These are phyloP conservation scores for Scaptomyza parva DNA, from an alignment of 2,888 invertebrate genomes.

Conservation along the genomic window DNA sequence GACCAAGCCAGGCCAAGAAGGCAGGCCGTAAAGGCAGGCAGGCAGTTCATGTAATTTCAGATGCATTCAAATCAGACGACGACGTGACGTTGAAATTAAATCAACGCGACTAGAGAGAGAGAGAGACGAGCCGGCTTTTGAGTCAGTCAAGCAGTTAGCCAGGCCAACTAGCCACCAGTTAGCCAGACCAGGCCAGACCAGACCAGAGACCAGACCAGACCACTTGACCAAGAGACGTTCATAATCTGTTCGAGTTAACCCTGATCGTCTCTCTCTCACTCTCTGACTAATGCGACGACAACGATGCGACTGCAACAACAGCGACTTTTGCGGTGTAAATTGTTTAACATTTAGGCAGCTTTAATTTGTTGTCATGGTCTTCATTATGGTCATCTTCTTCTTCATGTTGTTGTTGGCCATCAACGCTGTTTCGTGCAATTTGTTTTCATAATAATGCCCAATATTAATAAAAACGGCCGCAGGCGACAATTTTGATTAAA, in stretches of 20 bases:
- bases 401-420: conserved; percentile 53
- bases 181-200: conserved; percentile 63
- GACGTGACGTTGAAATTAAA: conserved; percentile 82
- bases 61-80: conserved; percentile 69
- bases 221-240: conserved; percentile 43
- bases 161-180: conserved; percentile 31
- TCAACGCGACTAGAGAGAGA: conserved; percentile 78
- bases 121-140: conserved; percentile 59
- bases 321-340: conserved; percentile 67
- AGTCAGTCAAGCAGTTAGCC: conserved; percentile 18
- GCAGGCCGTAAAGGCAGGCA: neutral
- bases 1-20: neutral
- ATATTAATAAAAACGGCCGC: conserved; percentile 65
- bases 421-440: conserved; percentile 66
- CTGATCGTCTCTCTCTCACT: conserved; percentile 31
- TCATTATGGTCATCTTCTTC: conserved; percentile 10
- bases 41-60: conserved; percentile 72
- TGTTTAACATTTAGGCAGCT: conserved; percentile 78
- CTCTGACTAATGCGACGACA: conserved; percentile 62
- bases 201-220: conserved; percentile 64
- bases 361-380: conserved; percentile 60
- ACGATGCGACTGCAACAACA: conserved; percentile 15
- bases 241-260: conserved; percentile 40
- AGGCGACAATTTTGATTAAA: conserved; percentile 79
- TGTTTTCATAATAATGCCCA: conserved; percentile 73